These are phyloP conservation scores for Lacerta bilineata DNA, from an alignment of 2,797 vertebrate genomes.

Conservation along the genomic window DNA sequence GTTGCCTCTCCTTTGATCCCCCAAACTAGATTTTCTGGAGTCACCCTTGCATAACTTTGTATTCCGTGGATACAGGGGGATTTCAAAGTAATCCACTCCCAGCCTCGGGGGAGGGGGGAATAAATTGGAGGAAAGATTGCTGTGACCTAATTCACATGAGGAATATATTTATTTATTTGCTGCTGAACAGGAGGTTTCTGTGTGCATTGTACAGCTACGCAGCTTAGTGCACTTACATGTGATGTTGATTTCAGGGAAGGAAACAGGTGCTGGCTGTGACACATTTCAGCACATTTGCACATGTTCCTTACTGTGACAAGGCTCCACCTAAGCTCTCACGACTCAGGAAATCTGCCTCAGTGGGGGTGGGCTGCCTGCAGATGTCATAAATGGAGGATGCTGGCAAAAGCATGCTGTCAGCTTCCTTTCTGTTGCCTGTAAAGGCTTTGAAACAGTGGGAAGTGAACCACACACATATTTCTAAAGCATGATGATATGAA, in stretches of 20 bases:
- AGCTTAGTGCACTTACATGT: slow-evolving; percentile 47
- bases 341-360: slow-evolving; percentile 49
- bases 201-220: not conserved
- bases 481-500: not conserved
- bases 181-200: slow-evolving; percentile 23
- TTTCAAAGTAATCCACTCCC: not conserved
- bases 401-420: slow-evolving; percentile 18
- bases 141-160: slow-evolving; percentile 13
- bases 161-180: slow-evolving; percentile 44
- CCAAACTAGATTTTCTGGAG: not conserved
- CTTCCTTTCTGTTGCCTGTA: slow-evolving; percentile 41
- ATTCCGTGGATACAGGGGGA: too few relatives aligned
- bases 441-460: not conserved
- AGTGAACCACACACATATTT: not conserved
- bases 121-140: not conserved
- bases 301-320: slow-evolving; percentile 27
- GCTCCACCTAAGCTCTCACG: not conserved
- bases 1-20: too few relatives aligned
- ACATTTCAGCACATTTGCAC: slow-evolving; percentile 41
- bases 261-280: slow-evolving; percentile 49
- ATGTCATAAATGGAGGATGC: slow-evolving; percentile 24
- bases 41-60: not conserved
- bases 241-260: slow-evolving; percentile 49
- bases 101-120: too few relatives aligned
- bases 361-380: slow-evolving; percentile 23